Conservation (phyloP, 2,797 vertebrate genomes). For the Anguilla marmorata region DNA sequence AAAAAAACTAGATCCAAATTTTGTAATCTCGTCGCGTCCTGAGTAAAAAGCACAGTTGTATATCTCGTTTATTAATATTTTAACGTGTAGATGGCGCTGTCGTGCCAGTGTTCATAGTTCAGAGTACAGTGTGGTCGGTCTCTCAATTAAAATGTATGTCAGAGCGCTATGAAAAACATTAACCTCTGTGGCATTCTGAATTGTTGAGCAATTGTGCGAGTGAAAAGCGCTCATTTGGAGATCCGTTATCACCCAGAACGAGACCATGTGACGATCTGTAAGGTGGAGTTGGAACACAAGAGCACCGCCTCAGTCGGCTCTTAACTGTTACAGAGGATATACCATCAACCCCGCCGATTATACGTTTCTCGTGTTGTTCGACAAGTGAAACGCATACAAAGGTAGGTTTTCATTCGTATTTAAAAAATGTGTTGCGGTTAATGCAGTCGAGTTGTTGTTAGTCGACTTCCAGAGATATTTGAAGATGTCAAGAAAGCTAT, state of each 20-base stretch:
- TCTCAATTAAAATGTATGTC: not conserved
- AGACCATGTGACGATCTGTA: not conserved
- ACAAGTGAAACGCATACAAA: not conserved
- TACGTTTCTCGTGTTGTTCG: not conserved
- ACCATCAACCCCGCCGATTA: constrained; percentile 1
- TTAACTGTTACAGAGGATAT: constrained; percentile 23
- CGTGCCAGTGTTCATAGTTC: not conserved
- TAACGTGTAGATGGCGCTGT: constrained; percentile 33
- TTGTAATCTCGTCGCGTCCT: not conserved
- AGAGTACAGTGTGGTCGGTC: not conserved
- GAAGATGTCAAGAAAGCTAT: not conserved
- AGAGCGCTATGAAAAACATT: constrained; percentile 10
- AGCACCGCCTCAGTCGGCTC: not conserved
- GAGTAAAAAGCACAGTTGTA: not conserved
- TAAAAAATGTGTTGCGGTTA: not conserved
- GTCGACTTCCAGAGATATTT: not conserved
- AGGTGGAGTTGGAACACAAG: constrained; percentile 17
- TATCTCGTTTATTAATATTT: not conserved
- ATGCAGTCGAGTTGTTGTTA: not conserved
- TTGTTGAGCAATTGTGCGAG: not conserved
- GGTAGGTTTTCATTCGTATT: constrained; percentile 26
- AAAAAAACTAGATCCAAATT: not conserved
- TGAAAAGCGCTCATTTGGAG: not conserved
- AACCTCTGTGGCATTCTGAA: constrained; percentile 18
- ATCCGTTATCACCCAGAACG: not conserved